Base-by-base conservation (phyloP, 2,888 invertebrate genomes). In the Pammene aurita region DNA sequence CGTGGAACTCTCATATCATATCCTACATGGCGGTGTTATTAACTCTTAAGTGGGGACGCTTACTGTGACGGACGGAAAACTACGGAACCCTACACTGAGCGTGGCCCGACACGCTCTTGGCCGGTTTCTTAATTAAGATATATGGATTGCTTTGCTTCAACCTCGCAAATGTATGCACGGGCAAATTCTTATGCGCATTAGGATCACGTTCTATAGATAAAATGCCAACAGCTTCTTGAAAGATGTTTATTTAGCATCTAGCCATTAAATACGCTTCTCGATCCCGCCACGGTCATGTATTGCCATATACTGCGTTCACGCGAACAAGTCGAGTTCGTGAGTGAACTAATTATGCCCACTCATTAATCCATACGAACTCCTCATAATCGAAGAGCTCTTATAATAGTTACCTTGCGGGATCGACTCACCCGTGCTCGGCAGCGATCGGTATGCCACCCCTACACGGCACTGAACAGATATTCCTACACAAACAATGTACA, bases 401-500 rank as follows among this genome's bases (percentile, higher is more conserved):
- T 50, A 11, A 18, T 50, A 18, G 50, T 50, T 26, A 50, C 11
- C 13, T 13, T 11, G 42, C 6, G 13, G 5, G 48, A 48, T 48
- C 16, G 16, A 16, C 16, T 16, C 48, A 0, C 48, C 46, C 0
- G 48, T 16, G 26, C 13, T 50, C 26, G 1, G 18, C 7, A 35
- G 34, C 34, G 2, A 34, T 35, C 7, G 34, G 0, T 2, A 34
- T 34, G 7, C 7, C 34, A 13, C 13, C 13, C 34, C 26, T n/a
- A 18, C 38, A 42, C 42, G 38, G 62, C 61, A 42, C 42, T 42
- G 42, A 63, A 64, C 48, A 61, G 42, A 64, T 42, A 54, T 42
- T 55, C 34, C 26, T 44, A 34, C 13, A 55, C 54, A 64, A 64
- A 55, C 63, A 64, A 63, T 50, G 50, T 58, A 44, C 57, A 68